Base-by-base conservation (phyloP, 37 sponge, comb jelly and placozoan species). In the Halichondria panicea region DNA sequence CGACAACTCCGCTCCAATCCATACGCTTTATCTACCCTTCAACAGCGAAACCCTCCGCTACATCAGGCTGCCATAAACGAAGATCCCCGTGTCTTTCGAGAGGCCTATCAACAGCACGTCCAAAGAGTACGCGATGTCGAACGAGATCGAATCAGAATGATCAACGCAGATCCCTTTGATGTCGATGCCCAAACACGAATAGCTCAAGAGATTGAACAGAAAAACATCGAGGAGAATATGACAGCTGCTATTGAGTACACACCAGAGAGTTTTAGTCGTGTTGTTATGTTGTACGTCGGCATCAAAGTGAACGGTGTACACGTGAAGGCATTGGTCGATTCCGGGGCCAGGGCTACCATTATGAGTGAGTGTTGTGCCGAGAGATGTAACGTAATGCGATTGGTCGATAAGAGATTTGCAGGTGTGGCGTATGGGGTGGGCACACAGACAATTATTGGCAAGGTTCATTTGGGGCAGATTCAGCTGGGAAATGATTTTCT, bases 281-380 rank as follows among this genome's bases (percentile, higher is more conserved):
- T 97, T 27, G 81, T 83, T 22, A 97, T 97, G 98, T 88, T 97
- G 41, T 97, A 97, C 75, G 27, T 97, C 21, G 42, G 81, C 33
- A 80, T 83, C 46, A 82, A 86, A 50, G 95, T 95, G 55, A 97
- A 97, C 69, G 88, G 89, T 22, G 74, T 70, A 3, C 78, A 72
- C 11, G 84, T 97, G 73, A 91, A 86, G 70, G 98, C 94, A 9
- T 79, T 97, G 30, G 92, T 97, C 28, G 98, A 97, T 69, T 91
- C 98, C 18, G 98, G 98, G 0, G 98, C 98, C 38, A 87, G 89
- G 68, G 78, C 79, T 66, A 97, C 95, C 19, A 68, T 97, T 56
- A 91, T 97, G 85, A 91, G 89, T 39, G 55, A 36, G 24, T 34
- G 25, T 12, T 91, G 92, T 80, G 98, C 98, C 5, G 90, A 94